Evolutionary conservation across 2,797 vertebrate genomes (phyloP), one percentile per base, ranked within the genome.

Genomic region (Ceyx erithaca): DNA sequence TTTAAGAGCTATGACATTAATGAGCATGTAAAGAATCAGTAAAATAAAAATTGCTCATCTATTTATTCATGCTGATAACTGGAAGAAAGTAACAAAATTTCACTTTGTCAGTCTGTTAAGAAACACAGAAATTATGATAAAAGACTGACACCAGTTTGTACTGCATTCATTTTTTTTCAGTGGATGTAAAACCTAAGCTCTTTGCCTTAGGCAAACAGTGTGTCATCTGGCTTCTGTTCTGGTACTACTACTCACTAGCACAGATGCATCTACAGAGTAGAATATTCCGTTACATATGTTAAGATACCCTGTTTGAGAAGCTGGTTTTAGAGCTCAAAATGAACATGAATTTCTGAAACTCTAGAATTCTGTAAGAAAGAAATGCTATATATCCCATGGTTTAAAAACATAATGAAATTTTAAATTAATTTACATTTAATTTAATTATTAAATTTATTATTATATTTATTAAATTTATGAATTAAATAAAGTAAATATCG

Each of bases 231-330:
- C 54, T 80, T 76, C 18, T 48, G 0, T 57, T 70, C 15, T 70
- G 14, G 21, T 46, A 57, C 9, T 15, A n/a, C 15, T 33, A 55
- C 13, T 64, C 33, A 57, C 7, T n/a, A 66, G 41, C 40, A 61
- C 9, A 67, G 10, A 23, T 33, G 7, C 37, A 8, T 64, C 35
- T 49, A 6, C 4, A 31, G 7, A 6, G 3, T 14, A 25, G 52
- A 49, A n/a, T 33, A 14, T 14, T 81, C 5, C 17, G 10, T 58
- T n/a, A 21, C 0, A 0, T 43, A 2, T n/a, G 10, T 43, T 76
- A 11, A 49, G 26, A 21, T 28, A 26, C 0, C 2, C 13, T 30
- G 3, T 59, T 77, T 35, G 22, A 78, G 48, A 75, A 62, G 23
- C 20, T 48, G 8, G 7, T 31, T 81, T 69, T 73, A 20, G 19